These are phyloP conservation scores for Stomatorhinus walkeri DNA, from an alignment of 2,797 vertebrate genomes.

Conservation along the genomic window DNA sequence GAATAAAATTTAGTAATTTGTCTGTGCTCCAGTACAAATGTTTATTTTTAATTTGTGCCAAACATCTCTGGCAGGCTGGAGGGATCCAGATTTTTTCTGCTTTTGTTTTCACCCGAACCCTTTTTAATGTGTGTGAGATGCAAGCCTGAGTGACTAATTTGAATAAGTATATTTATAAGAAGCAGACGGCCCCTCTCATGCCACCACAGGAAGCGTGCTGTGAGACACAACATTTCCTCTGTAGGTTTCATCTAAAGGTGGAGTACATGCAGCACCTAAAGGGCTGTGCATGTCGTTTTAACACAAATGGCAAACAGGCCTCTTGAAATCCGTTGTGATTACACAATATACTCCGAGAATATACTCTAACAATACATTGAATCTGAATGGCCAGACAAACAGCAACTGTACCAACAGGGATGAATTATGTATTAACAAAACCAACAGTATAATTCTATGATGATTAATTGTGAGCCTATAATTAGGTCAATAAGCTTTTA, in stretches of 20 bases:
- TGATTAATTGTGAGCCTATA: not conserved
- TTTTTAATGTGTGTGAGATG: not conserved
- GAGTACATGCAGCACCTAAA: not conserved
- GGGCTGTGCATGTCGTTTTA: not conserved
- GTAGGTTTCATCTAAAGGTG: not conserved
- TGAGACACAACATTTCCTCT: not conserved
- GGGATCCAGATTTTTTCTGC: not conserved
- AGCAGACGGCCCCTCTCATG: not conserved
- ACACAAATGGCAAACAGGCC: not conserved
- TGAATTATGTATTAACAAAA: not conserved
- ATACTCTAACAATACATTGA: not conserved
- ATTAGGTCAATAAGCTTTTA: not conserved
- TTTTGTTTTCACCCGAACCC: not conserved
- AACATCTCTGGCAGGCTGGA: not conserved
- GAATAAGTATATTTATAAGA: conserved; percentile 5
- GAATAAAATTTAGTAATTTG: not conserved
- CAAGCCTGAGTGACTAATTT: not conserved
- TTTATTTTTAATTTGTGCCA: not conserved
- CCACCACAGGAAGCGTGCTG: not conserved
- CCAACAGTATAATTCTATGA: not conserved
- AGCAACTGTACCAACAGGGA: not conserved
- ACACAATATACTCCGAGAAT: not conserved
- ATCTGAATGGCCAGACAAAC: not conserved
- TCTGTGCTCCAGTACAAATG: not conserved
- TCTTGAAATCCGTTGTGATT: not conserved